Evolutionary conservation across 2,113 vertebrate genomes (phyloP).

Genomic region (Pangasianodon gigas): DNA sequence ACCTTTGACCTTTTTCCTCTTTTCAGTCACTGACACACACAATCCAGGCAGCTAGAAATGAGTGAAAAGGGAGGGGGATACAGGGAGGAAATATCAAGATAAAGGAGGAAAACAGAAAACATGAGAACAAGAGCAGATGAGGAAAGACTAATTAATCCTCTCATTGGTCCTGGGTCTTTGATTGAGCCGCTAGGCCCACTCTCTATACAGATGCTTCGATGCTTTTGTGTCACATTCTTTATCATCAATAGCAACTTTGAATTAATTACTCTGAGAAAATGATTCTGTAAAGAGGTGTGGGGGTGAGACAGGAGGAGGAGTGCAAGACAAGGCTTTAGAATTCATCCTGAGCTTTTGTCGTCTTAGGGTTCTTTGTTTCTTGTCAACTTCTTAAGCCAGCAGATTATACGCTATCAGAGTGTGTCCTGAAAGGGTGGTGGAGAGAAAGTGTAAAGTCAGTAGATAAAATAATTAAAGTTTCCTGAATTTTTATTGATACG

Average conservation of each 20-base stretch:
- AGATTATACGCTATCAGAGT: slow-evolving; percentile 69
- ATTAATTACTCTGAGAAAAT: slow-evolving; percentile 67
- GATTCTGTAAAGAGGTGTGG: slow-evolving; percentile 52
- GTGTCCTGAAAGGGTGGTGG: slow-evolving; percentile 31
- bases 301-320: slow-evolving; percentile 52
- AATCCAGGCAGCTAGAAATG: slow-evolving; percentile 52
- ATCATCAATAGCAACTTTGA: slow-evolving; percentile 73
- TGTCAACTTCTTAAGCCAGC: slow-evolving; percentile 69
- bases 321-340: slow-evolving; percentile 68
- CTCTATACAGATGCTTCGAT: slow-evolving; percentile 58
- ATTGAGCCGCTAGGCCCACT: slow-evolving; percentile 50
- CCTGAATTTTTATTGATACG: neutral
- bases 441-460: slow-evolving; percentile 58
- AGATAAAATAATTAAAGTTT: slow-evolving; percentile 49
- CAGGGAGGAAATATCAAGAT: slow-evolving; percentile 48
- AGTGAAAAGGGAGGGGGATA: slow-evolving; percentile 45
- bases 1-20: slow-evolving; percentile 51
- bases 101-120: slow-evolving; percentile 66
- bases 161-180: slow-evolving; percentile 65
- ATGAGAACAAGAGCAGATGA: slow-evolving; percentile 55
- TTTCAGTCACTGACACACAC: slow-evolving; percentile 57
- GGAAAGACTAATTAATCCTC: slow-evolving; percentile 73
- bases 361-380: slow-evolving; percentile 70
- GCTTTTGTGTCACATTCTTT: slow-evolving; percentile 72
- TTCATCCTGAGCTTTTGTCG: slow-evolving; percentile 73